Conservation (phyloP, 2,113 vertebrate genomes). For the Salvator merianae region DNA sequence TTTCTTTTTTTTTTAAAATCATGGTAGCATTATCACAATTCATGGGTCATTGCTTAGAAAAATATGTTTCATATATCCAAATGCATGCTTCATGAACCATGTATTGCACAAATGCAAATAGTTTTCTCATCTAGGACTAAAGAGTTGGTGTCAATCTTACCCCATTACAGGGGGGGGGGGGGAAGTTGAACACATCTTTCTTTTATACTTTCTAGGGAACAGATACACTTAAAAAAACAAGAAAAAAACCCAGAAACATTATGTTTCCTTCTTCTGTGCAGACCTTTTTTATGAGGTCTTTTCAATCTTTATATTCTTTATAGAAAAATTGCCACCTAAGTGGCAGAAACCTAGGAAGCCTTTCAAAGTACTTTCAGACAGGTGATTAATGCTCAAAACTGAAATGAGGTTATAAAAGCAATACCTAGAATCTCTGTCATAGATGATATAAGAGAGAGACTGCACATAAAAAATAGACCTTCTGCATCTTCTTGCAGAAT, state of each 20-base stretch:
- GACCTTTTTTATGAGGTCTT: background rate
- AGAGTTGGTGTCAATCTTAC: background rate
- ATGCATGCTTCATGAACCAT: no score
- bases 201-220: background rate
- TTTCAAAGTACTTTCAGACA: conserved; percentile 12
- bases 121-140: no score
- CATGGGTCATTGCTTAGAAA: no score
- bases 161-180: no score
- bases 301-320: conserved; percentile 12
- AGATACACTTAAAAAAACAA: background rate
- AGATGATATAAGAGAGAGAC: background rate
- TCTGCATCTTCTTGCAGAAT: conserved; percentile 10
- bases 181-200: background rate
- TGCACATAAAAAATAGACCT: conserved; percentile 10
- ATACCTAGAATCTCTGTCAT: conserved; percentile 23
- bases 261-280: background rate
- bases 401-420: conserved; percentile 26
- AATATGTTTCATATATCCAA: no score
- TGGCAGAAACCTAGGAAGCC: conserved; percentile 7
- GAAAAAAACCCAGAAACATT: no score
- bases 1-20: background rate
- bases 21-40: no score
- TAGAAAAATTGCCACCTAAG: conserved; percentile 14
- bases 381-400: conserved; percentile 24
- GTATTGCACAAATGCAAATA: no score